A percentile compares a stretch with the other conserved stretches of the same genome.
These are phyloP conservation scores for Vannuccia rotundouncinata DNA, from an alignment of 2,888 invertebrate genomes.

Conservation along the genomic window DNA sequence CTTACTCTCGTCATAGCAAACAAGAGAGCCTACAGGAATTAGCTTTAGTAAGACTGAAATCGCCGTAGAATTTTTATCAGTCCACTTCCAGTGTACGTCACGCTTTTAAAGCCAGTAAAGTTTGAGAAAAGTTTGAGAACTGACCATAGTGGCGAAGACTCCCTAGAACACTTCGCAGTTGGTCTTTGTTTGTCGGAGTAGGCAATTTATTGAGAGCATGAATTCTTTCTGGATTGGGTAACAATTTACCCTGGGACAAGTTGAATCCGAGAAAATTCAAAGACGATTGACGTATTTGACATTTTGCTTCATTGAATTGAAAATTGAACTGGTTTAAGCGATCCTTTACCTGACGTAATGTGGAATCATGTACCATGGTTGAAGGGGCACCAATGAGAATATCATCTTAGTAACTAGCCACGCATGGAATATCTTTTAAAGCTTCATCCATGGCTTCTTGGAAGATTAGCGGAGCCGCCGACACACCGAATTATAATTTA, in stretches of 20 bases:
- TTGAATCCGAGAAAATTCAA: conserved; percentile 31
- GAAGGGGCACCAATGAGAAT: conserved; percentile 26
- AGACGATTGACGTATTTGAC: conserved; percentile 22
- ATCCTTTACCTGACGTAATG: conserved; percentile 9
- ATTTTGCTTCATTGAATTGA: conserved; percentile 33
- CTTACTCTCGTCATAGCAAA: conserved; percentile 9
- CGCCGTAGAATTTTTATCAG: too few species aligned
- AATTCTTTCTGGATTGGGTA: conserved; percentile 29
- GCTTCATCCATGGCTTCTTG: conserved; percentile 31
- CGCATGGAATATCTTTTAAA: background rate
- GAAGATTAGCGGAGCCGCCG: conserved; percentile 21
- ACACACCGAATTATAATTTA: conserved; percentile 6
- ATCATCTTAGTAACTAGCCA: conserved; percentile 12
- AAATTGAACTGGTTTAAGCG: conserved; percentile 10
- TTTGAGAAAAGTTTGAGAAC: too few species aligned
- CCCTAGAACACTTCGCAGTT: conserved; percentile 40
- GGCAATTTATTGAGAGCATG: conserved; percentile 7
- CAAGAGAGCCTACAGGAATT: conserved; percentile 1
- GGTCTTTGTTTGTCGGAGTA: conserved; percentile 14
- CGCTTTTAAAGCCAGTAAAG: too few species aligned
- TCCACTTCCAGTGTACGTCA: too few species aligned
- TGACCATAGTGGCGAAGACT: conserved; percentile 41
- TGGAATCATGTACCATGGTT: background rate
- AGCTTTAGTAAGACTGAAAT: too few species aligned
- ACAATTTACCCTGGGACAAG: conserved; percentile 25